Evolutionary conservation across 1,140 invertebrate genomes (phyloP).

Genomic region (Pseudomyrmex flavicornis): DNA sequence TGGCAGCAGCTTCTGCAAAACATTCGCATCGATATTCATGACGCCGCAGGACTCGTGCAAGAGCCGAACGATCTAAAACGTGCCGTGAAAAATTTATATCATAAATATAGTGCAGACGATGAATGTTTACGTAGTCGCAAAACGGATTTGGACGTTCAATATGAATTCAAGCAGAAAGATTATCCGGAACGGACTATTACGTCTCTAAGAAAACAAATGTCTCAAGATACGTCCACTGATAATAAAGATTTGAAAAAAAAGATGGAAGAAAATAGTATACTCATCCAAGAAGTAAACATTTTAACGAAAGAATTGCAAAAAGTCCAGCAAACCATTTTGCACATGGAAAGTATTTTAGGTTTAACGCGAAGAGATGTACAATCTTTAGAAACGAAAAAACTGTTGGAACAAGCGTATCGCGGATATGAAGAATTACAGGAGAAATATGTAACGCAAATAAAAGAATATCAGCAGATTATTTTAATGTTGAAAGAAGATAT

Average conservation of each 20-base stretch:
- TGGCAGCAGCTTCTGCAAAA: conserved; percentile 89
- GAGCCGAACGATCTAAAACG: conserved; percentile 91
- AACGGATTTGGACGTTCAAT: conserved; percentile 90
- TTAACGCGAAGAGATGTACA: conserved; percentile 86
- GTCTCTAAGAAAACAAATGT: conserved; percentile 87
- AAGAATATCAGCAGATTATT: conserved; percentile 76
- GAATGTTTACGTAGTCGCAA: conserved; percentile 87
- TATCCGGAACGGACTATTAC: conserved; percentile 91
- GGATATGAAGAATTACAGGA: conserved; percentile 87
- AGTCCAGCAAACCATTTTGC: conserved; percentile 87
- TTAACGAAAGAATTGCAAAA: conserved; percentile 89
- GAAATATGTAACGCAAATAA: conserved; percentile 76
- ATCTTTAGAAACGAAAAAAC: conserved; percentile 86
- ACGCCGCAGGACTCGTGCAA: conserved; percentile 91
- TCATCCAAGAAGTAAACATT: conserved; percentile 91
- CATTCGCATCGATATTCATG: conserved; percentile 92
- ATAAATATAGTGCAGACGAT: conserved; percentile 90
- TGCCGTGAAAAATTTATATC: conserved; percentile 91
- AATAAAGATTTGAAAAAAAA: conserved; percentile 84
- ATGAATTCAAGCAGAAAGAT: conserved; percentile 92
- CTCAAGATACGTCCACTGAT: conserved; percentile 80
- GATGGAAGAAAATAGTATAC: conserved; percentile 90
- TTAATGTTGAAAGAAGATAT: conserved; percentile 76
- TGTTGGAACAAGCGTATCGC: conserved; percentile 87
- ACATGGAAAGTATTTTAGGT: conserved; percentile 90